phyloP scores from a whole-genome alignment of 2,113 vertebrate species.

The Colinus virginianus region DNA sequence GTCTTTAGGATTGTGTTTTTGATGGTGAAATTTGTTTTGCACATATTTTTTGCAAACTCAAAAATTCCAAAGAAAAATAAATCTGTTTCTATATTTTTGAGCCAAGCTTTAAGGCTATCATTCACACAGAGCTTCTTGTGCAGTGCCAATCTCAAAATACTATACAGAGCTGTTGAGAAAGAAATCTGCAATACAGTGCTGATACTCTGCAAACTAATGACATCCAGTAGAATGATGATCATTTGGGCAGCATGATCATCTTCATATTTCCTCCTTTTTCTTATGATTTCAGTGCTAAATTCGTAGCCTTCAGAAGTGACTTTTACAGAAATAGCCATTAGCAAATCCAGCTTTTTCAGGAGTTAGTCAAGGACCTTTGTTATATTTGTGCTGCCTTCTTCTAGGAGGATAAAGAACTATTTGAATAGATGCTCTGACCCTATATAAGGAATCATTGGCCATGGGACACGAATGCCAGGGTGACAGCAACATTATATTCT shows the following conservation, averaged over 20 bases:
- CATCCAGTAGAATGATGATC: neutral
- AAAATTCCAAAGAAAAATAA: neutral
- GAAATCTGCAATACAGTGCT: neutral
- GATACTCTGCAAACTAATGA: neutral
- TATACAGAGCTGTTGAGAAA: neutral
- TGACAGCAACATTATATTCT: neutral
- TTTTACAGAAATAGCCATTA: neutral
- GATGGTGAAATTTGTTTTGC: neutral
- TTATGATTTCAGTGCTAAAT: neutral
- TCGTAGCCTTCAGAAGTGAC: neutral
- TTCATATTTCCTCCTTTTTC: neutral
- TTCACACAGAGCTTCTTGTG: neutral
- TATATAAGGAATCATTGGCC: neutral
- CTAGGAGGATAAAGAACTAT: neutral
- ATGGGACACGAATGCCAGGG: neutral
- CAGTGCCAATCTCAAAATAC: neutral
- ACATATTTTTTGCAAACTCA: neutral
- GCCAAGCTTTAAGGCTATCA: neutral
- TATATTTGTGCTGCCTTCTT: neutral
- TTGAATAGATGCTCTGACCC: neutral
- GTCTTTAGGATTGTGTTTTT: neutral
- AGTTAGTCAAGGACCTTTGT: neutral
- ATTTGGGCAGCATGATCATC: neutral
- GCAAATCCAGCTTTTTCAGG: neutral
- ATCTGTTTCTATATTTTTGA: neutral